Percentiles rank a stretch among this genome's conserved stretches.
These are phyloP conservation scores for Chaetodon trifascialis DNA, from an alignment of 2,113 vertebrate species.

Conservation along the genomic window DNA sequence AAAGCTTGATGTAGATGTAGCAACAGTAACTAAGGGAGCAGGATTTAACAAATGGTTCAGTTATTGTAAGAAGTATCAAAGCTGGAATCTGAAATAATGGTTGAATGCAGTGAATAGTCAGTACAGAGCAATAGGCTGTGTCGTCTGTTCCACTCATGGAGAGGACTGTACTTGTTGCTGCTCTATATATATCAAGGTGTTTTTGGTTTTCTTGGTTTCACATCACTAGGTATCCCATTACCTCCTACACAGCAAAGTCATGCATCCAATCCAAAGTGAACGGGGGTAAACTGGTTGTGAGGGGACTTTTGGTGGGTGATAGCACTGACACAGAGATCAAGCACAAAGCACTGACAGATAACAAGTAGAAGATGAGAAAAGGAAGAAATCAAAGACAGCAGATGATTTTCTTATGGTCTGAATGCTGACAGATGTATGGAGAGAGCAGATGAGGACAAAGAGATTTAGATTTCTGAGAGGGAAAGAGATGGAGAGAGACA, in stretches of 20 bases:
- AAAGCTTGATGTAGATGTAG: background rate
- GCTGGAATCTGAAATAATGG: too few relatives aligned
- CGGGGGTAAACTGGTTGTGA: constrained; percentile 14
- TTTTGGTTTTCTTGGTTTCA: background rate
- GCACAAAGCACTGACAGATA: constrained; percentile 38
- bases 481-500: constrained; percentile 31
- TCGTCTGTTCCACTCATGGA: background rate
- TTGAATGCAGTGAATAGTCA: too few relatives aligned
- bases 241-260: constrained; percentile 5
- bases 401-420: constrained; percentile 33
- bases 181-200: background rate
- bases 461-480: constrained; percentile 40
- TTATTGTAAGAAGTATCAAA: too few relatives aligned
- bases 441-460: constrained; percentile 32
- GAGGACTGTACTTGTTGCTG: background rate
- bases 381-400: constrained; percentile 49
- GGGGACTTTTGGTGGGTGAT: constrained; percentile 12
- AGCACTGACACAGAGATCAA: constrained; percentile 28
- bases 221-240: constrained; percentile 25
- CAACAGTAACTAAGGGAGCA: background rate
- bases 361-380: constrained; percentile 39
- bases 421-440: constrained; percentile 28
- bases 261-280: constrained; percentile 18
- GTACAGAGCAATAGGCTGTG: background rate
- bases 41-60: background rate